phyloP scores from a whole-genome alignment of 2,797 vertebrate genomes.

The Pangasius macronema region DNA sequence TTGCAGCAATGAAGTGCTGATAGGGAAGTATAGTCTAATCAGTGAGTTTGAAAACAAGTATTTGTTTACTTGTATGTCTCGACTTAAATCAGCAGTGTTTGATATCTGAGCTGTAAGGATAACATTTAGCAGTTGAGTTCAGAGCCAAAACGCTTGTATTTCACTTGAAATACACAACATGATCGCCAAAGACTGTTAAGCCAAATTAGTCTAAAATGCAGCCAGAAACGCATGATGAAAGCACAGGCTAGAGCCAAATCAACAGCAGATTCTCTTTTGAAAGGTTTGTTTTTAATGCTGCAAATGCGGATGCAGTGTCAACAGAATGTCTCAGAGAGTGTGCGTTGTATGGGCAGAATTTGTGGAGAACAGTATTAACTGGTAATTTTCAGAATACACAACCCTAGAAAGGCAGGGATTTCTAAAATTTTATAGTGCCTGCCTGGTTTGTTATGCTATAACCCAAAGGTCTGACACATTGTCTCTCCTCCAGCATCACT shows the following conservation, averaged over 20 bases:
- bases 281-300: not conserved
- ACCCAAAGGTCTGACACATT: slow-evolving; percentile 12
- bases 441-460: not conserved
- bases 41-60: slow-evolving; percentile 16
- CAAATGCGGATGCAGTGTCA: not conserved
- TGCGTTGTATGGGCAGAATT: not conserved
- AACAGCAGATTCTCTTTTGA: not conserved
- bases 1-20: slow-evolving; percentile 14
- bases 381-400: not conserved
- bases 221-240: not conserved
- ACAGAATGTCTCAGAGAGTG: not conserved
- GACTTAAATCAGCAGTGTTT: slow-evolving; percentile 8
- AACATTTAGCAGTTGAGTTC: not conserved
- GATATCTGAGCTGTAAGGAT: slow-evolving; percentile 14
- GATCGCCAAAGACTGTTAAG: not conserved
- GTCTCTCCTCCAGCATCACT: slow-evolving; percentile 87
- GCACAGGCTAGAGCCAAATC: not conserved
- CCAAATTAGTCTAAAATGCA: not conserved
- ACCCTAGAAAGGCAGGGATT: not conserved
- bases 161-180: not conserved
- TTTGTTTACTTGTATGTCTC: slow-evolving; percentile 26
- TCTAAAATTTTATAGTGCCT: not conserved
- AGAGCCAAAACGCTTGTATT: not conserved
- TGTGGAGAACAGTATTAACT: not conserved
- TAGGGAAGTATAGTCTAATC: slow-evolving; percentile 7